Evolutionary conservation across 2,797 vertebrate genomes (phyloP).

Genomic region (Ptychobarbus kaznakovi): DNA sequence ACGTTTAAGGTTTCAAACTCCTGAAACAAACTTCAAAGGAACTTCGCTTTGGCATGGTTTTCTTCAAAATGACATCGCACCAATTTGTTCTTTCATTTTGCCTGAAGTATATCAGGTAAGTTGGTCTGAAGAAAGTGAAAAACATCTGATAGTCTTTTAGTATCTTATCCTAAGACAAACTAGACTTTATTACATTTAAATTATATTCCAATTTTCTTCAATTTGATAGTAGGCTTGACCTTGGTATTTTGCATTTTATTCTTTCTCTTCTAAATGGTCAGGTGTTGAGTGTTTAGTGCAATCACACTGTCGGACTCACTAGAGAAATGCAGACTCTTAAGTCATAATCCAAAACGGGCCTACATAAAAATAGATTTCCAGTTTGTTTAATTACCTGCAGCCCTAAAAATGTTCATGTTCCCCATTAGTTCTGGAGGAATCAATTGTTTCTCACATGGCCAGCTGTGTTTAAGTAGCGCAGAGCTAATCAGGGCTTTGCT

Average conservation of each 20-base stretch:
- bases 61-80: no score
- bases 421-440: constrained; percentile 47
- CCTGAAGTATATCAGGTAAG: neutral
- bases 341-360: constrained; percentile 23
- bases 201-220: neutral
- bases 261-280: neutral
- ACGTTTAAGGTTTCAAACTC: neutral
- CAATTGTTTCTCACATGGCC: constrained; percentile 41
- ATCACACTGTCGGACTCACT: neutral
- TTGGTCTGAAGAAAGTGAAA: neutral
- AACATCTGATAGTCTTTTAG: neutral
- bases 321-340: constrained; percentile 27
- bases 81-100: no score
- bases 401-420: constrained; percentile 43
- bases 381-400: constrained; percentile 59
- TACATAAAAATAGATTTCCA: constrained; percentile 57
- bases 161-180: neutral
- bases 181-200: neutral
- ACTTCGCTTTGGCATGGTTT: neutral
- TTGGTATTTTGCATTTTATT: neutral
- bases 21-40: neutral
- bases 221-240: neutral
- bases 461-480: constrained; percentile 56
- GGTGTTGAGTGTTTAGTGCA: neutral
- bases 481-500: constrained; percentile 41